Conservation (phyloP, 1,140 invertebrate species). For the Zaprionus capensis region DNA sequence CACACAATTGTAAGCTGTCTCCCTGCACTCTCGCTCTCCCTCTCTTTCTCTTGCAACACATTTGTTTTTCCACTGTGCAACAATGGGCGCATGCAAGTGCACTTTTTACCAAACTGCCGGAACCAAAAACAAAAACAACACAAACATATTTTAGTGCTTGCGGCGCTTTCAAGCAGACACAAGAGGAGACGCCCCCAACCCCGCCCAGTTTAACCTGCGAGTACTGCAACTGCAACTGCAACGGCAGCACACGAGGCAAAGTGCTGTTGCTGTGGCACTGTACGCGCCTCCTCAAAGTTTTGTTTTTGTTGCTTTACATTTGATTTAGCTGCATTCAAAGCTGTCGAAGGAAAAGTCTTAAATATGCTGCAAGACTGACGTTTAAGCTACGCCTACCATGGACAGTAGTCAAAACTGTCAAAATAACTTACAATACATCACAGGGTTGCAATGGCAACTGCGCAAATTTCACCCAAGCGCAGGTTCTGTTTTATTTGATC, state of each 20-base stretch:
- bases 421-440: slow-evolving; percentile 19
- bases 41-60: not conserved
- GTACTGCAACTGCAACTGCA: slow-evolving; percentile 50
- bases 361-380: slow-evolving; percentile 16
- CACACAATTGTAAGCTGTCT: not conserved
- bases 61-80: slow-evolving; percentile 21
- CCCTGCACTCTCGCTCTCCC: not conserved
- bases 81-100: slow-evolving; percentile 31
- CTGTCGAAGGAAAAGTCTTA: slow-evolving; percentile 16
- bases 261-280: slow-evolving; percentile 28
- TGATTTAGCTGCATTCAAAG: slow-evolving; percentile 46
- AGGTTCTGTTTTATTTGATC: no score
- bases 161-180: slow-evolving; percentile 6
- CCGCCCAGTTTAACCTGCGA: slow-evolving; percentile 25
- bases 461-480: not conserved
- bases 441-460: not conserved
- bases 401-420: slow-evolving; percentile 26
- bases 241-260: not conserved
- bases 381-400: not conserved
- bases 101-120: slow-evolving; percentile 28
- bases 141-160: slow-evolving; percentile 30
- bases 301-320: slow-evolving; percentile 30
- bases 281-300: slow-evolving; percentile 1
- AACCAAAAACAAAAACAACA: not conserved
- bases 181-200: not conserved